Evolutionary conservation across 2,113 vertebrate species (phyloP).

Genomic region (Scomber scombrus): DNA sequence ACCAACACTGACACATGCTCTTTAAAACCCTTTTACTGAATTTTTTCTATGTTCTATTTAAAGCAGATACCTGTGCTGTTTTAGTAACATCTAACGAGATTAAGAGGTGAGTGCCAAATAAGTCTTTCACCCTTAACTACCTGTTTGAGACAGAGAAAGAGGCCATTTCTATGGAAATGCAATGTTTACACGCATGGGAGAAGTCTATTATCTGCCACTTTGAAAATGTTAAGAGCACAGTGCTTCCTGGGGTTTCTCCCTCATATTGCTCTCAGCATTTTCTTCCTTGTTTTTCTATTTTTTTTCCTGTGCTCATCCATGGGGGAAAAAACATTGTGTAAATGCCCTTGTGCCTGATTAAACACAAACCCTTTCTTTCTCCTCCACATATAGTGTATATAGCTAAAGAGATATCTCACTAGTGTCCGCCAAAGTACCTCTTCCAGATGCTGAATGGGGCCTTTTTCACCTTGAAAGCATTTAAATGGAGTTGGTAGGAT

Average conservation of each 20-base stretch:
- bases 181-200: conserved; percentile 84
- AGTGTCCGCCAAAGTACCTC: conserved; percentile 60
- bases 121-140: conserved; percentile 73
- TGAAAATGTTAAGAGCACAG: conserved; percentile 76
- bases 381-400: conserved; percentile 35
- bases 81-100: conserved; percentile 74
- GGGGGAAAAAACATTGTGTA: conserved; percentile 80
- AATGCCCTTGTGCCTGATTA: conserved; percentile 78
- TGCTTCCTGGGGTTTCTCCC: conserved; percentile 61
- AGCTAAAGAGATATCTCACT: conserved; percentile 57
- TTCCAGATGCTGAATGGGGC: conserved; percentile 62
- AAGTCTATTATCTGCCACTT: conserved; percentile 84
- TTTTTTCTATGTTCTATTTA: neutral
- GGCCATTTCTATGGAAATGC: conserved; percentile 85
- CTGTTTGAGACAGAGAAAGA: conserved; percentile 72
- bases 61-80: conserved; percentile 34
- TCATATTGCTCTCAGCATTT: conserved; percentile 68
- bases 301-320: conserved; percentile 65
- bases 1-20: neutral
- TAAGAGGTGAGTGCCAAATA: conserved; percentile 71
- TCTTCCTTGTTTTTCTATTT: conserved; percentile 61
- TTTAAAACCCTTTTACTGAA: neutral
- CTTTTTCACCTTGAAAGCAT: conserved; percentile 79
- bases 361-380: conserved; percentile 57
- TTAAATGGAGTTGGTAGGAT: conserved; percentile 72